Conservation (phyloP, 2,888 invertebrate species). For the Linnaemya vulpina region DNA sequence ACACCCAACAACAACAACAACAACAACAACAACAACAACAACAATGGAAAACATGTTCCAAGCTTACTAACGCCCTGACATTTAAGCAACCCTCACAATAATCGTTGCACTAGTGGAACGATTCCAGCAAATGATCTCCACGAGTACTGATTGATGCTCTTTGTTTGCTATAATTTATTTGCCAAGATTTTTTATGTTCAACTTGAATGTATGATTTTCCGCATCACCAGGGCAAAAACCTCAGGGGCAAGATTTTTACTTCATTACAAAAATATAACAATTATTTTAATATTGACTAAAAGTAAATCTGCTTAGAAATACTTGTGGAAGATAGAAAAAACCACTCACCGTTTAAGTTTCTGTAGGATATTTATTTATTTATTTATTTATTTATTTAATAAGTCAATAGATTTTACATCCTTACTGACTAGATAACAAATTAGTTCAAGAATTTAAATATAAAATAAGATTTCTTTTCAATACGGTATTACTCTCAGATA, state of each 20-base stretch:
- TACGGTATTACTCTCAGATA: no score
- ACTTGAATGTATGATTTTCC: slow-evolving; percentile 5
- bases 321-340: slow-evolving; percentile 7
- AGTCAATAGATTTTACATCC: no score
- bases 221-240: neutral
- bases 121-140: slow-evolving; percentile 40
- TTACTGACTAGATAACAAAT: no score
- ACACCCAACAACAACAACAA: slow-evolving; percentile 8
- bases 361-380: no score
- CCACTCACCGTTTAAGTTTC: neutral
- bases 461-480: no score
- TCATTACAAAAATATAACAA: neutral
- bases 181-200: neutral
- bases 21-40: neutral
- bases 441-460: no score
- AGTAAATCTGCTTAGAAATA: slow-evolving; percentile 53
- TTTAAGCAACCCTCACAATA: slow-evolving; percentile 53
- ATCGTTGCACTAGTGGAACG: slow-evolving; percentile 10
- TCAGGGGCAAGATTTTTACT: slow-evolving; percentile 22
- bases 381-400: no score
- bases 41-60: slow-evolving; percentile 22
- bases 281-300: neutral
- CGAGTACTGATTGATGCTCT: slow-evolving; percentile 35
- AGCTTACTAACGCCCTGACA: slow-evolving; percentile 45
- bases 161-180: neutral